Evolutionary conservation across 1,140 invertebrate genomes (phyloP).

Genomic region (Branchinecta lindahli): DNA sequence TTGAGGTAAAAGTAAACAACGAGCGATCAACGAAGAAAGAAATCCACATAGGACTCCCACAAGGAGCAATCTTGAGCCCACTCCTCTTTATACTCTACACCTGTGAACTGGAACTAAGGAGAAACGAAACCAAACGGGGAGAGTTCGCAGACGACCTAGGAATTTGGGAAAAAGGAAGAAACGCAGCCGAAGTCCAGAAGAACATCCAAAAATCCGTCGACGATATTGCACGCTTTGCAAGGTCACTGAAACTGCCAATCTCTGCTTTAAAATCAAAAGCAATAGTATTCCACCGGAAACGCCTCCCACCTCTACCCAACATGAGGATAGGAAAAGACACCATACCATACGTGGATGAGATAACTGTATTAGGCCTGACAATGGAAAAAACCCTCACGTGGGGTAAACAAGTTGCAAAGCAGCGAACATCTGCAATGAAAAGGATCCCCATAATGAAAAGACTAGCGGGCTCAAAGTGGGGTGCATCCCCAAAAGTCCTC

Average conservation of each 20-base stretch:
- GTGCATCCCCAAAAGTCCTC: background rate
- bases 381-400: background rate
- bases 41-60: background rate
- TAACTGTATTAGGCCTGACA: background rate
- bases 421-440: background rate
- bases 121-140: background rate
- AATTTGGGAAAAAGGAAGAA: background rate
- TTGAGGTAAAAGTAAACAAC: background rate
- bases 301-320: background rate
- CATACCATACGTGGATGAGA: background rate
- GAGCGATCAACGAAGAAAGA: background rate
- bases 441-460: background rate
- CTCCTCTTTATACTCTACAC: background rate
- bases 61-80: background rate
- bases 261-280: background rate
- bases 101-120: background rate
- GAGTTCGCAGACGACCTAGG: slow-evolving; percentile 4
- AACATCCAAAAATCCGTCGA: background rate
- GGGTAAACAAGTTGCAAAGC: background rate
- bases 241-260: background rate
- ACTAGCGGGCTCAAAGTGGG: slow-evolving; percentile 4
- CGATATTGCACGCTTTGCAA: background rate
- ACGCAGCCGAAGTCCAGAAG: background rate
- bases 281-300: background rate
- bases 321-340: background rate